These are phyloP conservation scores for Xanthia icteritia DNA, from an alignment of 2,888 invertebrate species.

Conservation along the genomic window DNA sequence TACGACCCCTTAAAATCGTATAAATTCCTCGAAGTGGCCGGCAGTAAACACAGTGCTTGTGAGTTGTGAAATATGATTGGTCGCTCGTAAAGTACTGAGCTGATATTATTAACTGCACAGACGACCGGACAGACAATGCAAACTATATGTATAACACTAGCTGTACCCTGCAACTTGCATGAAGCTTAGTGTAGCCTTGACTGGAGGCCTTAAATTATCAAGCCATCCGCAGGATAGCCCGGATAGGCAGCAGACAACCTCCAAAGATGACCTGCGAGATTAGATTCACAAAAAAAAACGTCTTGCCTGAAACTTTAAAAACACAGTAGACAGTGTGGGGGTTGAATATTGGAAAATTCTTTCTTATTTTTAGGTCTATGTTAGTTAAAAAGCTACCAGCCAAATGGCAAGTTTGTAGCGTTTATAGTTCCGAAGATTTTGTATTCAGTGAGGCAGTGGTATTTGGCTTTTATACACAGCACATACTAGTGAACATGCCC, in stretches of 20 bases:
- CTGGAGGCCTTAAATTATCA: background rate
- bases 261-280: background rate
- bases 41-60: constrained; percentile 39
- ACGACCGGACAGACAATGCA: constrained; percentile 24
- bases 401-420: background rate
- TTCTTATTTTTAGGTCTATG: background rate
- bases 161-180: background rate
- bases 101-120: constrained; percentile 29
- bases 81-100: constrained; percentile 39
- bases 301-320: background rate
- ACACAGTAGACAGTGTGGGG: background rate
- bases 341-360: background rate
- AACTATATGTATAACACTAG: background rate
- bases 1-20: constrained; percentile 51
- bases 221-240: background rate
- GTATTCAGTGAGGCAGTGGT: background rate
- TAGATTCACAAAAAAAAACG: background rate
- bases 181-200: background rate
- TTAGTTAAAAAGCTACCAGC: background rate
- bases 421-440: background rate
- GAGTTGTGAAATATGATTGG: constrained; percentile 54
- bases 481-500: background rate
- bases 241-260: background rate
- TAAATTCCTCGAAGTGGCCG: constrained; percentile 48
- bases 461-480: background rate